These are phyloP conservation scores for Anguilla pacifica DNA, from an alignment of 2,797 vertebrate species.

Conservation along the genomic window DNA sequence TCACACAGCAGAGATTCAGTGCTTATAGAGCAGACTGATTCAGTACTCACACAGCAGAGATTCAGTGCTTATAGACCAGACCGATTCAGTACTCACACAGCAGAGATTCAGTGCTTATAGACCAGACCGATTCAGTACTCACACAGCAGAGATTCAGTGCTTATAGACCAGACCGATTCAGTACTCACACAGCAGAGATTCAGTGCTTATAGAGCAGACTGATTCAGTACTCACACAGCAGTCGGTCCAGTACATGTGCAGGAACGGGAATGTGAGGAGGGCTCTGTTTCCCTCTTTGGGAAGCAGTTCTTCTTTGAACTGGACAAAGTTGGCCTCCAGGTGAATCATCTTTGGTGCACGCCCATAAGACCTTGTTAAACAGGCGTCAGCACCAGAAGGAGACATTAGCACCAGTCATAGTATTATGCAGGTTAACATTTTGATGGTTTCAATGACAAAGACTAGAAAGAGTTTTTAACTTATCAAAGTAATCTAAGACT, in stretches of 20 bases:
- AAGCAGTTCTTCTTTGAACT: slow-evolving; percentile 97
- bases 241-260: slow-evolving; percentile 98
- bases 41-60: too few species aligned
- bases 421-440: not conserved
- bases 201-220: too few species aligned
- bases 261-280: slow-evolving; percentile 96
- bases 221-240: slow-evolving; percentile 87
- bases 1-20: too few species aligned
- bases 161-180: not conserved
- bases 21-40: too few species aligned
- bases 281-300: slow-evolving; percentile 97
- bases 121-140: not conserved
- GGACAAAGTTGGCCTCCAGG: slow-evolving; percentile 97
- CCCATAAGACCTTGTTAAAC: slow-evolving; percentile 84
- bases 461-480: not conserved
- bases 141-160: too few species aligned
- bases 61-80: too few species aligned
- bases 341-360: slow-evolving; percentile 99
- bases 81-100: not conserved
- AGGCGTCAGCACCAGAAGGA: not conserved
- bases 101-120: not conserved
- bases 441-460: not conserved
- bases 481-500: too few species aligned
- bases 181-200: not conserved
- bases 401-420: not conserved